Evolutionary conservation across 2,797 vertebrate species (phyloP), one percentile per base, ranked within the genome.

Genomic region (Onychomys leucogaster): DNA sequence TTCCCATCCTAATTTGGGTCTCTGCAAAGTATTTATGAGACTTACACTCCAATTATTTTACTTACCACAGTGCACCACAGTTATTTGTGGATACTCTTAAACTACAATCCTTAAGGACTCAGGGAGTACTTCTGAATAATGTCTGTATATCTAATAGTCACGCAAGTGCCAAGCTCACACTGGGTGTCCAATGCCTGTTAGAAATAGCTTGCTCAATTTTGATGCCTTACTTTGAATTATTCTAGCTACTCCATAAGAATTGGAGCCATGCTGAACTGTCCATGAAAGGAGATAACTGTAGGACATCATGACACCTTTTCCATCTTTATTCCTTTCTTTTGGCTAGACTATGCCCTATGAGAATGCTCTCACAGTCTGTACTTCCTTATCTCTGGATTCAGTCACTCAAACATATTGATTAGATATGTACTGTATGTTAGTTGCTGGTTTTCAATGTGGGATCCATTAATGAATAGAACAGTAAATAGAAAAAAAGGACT

Each of bases 31-130:
- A 92, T 78, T 91, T 46, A 86, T 17, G 49, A 34, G 14, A 80
- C 25, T 89, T n/a, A 43, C 46, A 84, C 6, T 76, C 63, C 80
- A 59, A 81, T 91, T 91, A 87, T 94, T 95, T 96, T 84, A 91
- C 81, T 95, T 80, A 94, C 43, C 71, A 93, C 29, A 77, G 73
- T 65, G 25, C 34, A 89, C 3, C 73, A 5, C 25, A 67, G 82
- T 92, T 91, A 91, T 88, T 59, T 87, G n/a, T 77, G 6, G 41
- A 76, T 83, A 91, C 80, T 81, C 46, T 69, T 89, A 93, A 96
- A 73, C 76, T 75, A 59, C 21, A 95, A 83, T 71, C 52, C 29
- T 89, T 95, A 32, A 13, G 46, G 65, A 95, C 17, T 87, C 71
- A 67, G 17, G 59, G 55, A 77, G 0, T 4, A 34, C 85, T 87